Evolutionary conservation across 1,140 invertebrate genomes (phyloP).

Genomic region (Zaprionus capensis): DNA sequence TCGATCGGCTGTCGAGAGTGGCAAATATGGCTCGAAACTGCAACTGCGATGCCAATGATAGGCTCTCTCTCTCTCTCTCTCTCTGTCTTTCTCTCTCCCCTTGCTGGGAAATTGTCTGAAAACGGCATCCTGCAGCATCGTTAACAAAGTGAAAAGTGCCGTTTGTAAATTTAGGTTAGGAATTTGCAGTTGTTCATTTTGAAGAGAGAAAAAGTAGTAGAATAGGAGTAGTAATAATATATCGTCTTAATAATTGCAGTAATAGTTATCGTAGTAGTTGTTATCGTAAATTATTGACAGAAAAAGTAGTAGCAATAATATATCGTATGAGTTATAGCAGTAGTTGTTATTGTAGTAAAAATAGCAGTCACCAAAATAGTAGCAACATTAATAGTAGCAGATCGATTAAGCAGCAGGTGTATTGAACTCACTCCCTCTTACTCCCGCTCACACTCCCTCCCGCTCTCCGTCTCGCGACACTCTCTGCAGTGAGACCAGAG

Average conservation of each 20-base stretch:
- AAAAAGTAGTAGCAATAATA: neutral
- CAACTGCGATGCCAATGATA: slow-evolving; percentile 5
- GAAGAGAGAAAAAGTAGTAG: neutral
- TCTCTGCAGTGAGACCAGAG: slow-evolving; percentile 23
- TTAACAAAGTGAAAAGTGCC: slow-evolving; percentile 53
- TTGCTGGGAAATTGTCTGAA: slow-evolving; percentile 49
- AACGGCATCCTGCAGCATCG: slow-evolving; percentile 59
- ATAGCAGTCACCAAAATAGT: neutral
- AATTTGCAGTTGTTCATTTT: neutral
- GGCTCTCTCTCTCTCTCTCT: neutral
- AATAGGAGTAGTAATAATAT: neutral
- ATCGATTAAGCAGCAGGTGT: slow-evolving; percentile 1
- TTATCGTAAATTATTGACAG: neutral
- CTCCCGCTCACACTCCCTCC: neutral
- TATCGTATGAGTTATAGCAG: neutral
- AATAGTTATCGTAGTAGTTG: too few relatives aligned
- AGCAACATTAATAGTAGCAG: slow-evolving; percentile 1
- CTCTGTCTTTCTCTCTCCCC: slow-evolving; percentile 43
- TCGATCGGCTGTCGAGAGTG: slow-evolving; percentile 38
- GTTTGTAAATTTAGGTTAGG: slow-evolving; percentile 13
- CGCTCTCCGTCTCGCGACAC: slow-evolving; percentile 18
- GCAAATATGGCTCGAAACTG: slow-evolving; percentile 28
- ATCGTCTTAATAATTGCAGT: neutral
- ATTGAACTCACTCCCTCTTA: slow-evolving; percentile 10
- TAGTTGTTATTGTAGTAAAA: neutral